These are phyloP conservation scores for Drosophila jambulina DNA, from an alignment of 1,140 invertebrate species.

Conservation along the genomic window DNA sequence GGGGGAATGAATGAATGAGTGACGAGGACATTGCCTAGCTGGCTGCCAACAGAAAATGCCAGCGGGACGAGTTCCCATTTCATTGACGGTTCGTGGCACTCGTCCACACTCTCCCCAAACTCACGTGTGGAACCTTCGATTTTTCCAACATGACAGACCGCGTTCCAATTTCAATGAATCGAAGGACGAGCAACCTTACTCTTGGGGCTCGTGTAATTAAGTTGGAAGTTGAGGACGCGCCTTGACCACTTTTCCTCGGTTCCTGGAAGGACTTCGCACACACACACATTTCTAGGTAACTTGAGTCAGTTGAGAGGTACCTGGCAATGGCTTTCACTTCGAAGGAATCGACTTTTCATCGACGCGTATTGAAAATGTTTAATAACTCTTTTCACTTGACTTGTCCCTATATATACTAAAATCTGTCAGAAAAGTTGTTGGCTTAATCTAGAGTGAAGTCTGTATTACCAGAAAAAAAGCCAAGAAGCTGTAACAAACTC, in stretches of 20 bases:
- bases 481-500: background rate
- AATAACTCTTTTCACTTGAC: background rate
- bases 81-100: constrained; percentile 8
- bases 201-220: constrained; percentile 47
- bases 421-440: background rate
- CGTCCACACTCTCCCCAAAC: background rate
- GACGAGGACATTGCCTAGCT: constrained; percentile 29
- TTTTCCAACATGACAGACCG: constrained; percentile 43
- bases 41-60: constrained; percentile 13
- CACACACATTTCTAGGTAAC: background rate
- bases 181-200: constrained; percentile 14
- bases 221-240: constrained; percentile 43
- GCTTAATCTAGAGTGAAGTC: background rate
- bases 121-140: constrained; percentile 38
- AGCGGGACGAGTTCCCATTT: constrained; percentile 26
- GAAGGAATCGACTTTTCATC: constrained; percentile 10
- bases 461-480: background rate
- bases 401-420: background rate
- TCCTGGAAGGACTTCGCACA: constrained; percentile 4
- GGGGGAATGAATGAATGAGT: constrained; percentile 39
- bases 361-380: background rate
- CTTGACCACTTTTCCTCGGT: constrained; percentile 34
- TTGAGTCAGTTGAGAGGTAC: constrained; percentile 11
- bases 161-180: constrained; percentile 42
- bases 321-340: constrained; percentile 3